phyloP scores from a whole-genome alignment of 1,140 invertebrate species.

The Diorhabda elongata region DNA sequence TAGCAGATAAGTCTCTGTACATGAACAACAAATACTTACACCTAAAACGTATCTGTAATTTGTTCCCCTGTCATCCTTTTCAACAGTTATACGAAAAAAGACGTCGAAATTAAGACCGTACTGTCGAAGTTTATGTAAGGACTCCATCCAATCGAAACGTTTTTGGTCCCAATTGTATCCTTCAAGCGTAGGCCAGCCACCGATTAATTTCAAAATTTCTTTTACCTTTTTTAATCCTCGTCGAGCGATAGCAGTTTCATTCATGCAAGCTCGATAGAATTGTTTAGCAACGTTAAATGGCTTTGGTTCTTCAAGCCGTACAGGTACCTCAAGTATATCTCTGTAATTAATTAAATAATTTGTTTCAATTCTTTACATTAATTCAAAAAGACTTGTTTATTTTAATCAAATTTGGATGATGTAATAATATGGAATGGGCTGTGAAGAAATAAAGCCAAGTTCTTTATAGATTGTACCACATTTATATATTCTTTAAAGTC shows the following conservation, averaged over 20 bases:
- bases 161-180: slow-evolving; percentile 51
- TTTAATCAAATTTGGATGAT: no score
- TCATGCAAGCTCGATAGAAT: slow-evolving; percentile 41
- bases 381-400: no score
- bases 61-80: slow-evolving; percentile 35
- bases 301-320: slow-evolving; percentile 23
- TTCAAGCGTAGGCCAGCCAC: slow-evolving; percentile 60
- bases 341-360: slow-evolving; percentile 9
- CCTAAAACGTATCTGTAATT: slow-evolving; percentile 36
- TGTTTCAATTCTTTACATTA: no score
- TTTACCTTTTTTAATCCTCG: slow-evolving; percentile 49
- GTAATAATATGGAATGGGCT: no score
- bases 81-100: slow-evolving; percentile 37
- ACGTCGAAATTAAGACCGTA: slow-evolving; percentile 39
- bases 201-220: slow-evolving; percentile 51
- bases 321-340: slow-evolving; percentile 34
- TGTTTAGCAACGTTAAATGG: slow-evolving; percentile 34
- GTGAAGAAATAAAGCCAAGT: no score
- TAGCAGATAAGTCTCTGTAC: no score
- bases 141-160: slow-evolving; percentile 47
- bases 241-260: slow-evolving; percentile 33
- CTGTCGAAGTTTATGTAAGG: slow-evolving; percentile 33
- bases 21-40: slow-evolving; percentile 26
- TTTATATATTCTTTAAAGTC: no score
- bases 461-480: no score